Evolutionary conservation across 2,888 invertebrate genomes (phyloP).

Genomic region (Nomada fabriciana): DNA sequence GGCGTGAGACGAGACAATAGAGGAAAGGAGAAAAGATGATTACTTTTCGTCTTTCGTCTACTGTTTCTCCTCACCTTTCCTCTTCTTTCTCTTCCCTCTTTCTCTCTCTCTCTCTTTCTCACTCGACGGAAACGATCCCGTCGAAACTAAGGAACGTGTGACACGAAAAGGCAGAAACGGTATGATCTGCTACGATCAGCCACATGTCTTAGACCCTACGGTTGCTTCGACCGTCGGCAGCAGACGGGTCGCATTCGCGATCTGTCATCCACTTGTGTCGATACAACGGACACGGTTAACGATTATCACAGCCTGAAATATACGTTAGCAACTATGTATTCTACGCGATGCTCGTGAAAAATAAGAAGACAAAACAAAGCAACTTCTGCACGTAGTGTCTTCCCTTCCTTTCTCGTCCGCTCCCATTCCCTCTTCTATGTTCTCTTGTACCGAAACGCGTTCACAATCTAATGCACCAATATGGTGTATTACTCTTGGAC

Average conservation of each 20-base stretch:
- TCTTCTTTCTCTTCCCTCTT: too few species aligned
- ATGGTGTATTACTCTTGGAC: constrained; percentile 78
- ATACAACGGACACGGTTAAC: constrained; percentile 78
- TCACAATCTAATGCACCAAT: constrained; percentile 79
- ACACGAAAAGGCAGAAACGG: background rate
- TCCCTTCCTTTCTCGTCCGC: constrained; percentile 11
- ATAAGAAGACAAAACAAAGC: too few species aligned
- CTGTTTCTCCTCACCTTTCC: too few species aligned
- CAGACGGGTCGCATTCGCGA: background rate
- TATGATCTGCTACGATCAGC: background rate
- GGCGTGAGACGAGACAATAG: too few species aligned
- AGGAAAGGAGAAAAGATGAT: too few species aligned
- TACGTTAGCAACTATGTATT: constrained; percentile 72
- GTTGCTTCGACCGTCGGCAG: background rate
- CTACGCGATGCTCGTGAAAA: constrained; percentile 33
- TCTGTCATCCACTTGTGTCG: constrained; percentile 27
- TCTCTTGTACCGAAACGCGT: constrained; percentile 47
- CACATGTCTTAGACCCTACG: background rate
- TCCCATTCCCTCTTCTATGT: constrained; percentile 4
- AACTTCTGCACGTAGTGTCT: background rate
- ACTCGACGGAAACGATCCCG: too few species aligned
- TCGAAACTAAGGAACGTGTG: background rate
- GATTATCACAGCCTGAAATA: constrained; percentile 83
- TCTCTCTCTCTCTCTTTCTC: too few species aligned
- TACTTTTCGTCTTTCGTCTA: too few species aligned